phyloP scores from a whole-genome alignment of 1,140 invertebrate species.

The Cyclina sinensis region DNA sequence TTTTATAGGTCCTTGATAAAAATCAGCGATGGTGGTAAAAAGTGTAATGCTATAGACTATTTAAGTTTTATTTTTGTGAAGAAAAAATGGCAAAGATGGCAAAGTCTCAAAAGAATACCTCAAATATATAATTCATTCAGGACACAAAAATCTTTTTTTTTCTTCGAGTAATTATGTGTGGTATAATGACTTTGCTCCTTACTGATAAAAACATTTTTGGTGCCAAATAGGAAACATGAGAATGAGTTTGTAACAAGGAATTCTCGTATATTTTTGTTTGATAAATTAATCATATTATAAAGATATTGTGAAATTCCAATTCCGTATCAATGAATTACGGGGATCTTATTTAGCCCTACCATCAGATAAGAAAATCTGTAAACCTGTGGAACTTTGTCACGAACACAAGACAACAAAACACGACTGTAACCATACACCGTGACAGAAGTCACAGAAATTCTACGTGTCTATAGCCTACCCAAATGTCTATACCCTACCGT shows the following conservation, averaged over 20 bases:
- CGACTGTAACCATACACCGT: constrained; percentile 28
- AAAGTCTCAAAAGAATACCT: neutral
- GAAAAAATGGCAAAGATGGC: too few relatives aligned
- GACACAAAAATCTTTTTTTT: too few relatives aligned
- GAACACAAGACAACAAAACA: constrained; percentile 30
- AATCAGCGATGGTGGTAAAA: neutral
- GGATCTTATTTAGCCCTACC: constrained; percentile 31
- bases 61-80: too few relatives aligned
- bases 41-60: too few relatives aligned
- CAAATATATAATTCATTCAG: too few relatives aligned
- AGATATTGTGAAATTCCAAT: constrained; percentile 47
- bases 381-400: constrained; percentile 35
- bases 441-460: constrained; percentile 10
- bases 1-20: constrained; percentile 41
- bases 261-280: neutral
- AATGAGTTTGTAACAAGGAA: neutral
- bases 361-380: constrained; percentile 58
- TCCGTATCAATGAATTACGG: constrained; percentile 37
- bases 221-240: constrained; percentile 52
- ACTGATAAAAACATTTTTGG: constrained; percentile 9
- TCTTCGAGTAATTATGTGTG: too few relatives aligned
- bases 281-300: constrained; percentile 7
- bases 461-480: constrained; percentile 17
- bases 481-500: neutral
- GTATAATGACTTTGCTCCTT: neutral